A percentile compares a stretch with the other conserved stretches of the same genome.
Conservation (phyloP, 2,888 invertebrate species). For the Didymodactylos carnosus region DNA sequence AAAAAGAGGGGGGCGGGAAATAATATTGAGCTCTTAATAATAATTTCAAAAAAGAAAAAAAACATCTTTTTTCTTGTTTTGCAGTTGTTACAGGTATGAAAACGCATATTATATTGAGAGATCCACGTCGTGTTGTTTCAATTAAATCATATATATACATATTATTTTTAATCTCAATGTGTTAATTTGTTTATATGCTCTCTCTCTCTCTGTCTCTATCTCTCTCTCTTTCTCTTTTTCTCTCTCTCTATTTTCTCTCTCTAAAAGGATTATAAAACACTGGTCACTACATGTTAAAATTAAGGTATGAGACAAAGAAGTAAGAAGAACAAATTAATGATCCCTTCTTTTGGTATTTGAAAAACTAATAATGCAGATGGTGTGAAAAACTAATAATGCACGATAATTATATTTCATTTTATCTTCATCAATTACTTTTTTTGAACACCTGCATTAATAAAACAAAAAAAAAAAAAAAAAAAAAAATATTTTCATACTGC, state of each 20-base stretch:
- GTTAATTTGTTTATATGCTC: neutral
- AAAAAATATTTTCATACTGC: neutral
- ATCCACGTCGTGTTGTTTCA: neutral
- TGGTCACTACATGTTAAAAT: neutral
- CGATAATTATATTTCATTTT: too few relatives aligned
- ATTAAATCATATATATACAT: too few relatives aligned
- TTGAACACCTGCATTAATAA: neutral
- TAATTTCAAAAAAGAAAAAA: neutral
- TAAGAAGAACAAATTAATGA: too few relatives aligned
- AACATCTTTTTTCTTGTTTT: neutral
- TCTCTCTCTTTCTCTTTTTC: neutral
- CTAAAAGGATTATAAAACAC: neutral
- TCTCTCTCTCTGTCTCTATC: neutral
- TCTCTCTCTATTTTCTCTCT: neutral
- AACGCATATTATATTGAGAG: too few relatives aligned
- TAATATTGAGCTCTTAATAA: neutral
- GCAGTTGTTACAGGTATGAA: constrained; percentile 3
- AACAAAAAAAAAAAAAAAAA: neutral
- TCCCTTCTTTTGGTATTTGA: too few relatives aligned
- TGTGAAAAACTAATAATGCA: too few relatives aligned
- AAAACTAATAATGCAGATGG: too few relatives aligned
- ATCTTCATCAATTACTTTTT: too few relatives aligned
- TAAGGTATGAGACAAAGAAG: neutral
- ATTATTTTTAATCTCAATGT: too few relatives aligned
- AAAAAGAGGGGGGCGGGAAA: neutral